A percentile compares a stretch with the other conserved stretches of the same genome.
Conservation (phyloP, 2,113 vertebrate genomes). For the Brachionichthys hirsutus region DNA sequence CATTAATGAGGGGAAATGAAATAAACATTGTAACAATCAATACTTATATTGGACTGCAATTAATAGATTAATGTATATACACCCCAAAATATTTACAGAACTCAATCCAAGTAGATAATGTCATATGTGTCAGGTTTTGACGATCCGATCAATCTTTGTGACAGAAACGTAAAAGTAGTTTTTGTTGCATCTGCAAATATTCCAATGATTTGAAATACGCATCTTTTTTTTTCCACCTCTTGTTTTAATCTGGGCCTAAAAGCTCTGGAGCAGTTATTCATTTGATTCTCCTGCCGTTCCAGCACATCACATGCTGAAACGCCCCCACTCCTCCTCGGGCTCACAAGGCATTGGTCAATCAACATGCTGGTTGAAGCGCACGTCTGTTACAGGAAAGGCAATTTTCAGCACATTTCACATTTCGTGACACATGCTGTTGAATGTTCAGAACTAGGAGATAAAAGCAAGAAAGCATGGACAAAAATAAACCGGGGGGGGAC, state of each 20-base stretch:
- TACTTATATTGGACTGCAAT: too few species aligned
- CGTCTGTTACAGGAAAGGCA: not conserved
- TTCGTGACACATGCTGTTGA: constrained; percentile 36
- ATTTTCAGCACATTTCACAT: constrained; percentile 21
- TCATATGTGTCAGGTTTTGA: too few species aligned
- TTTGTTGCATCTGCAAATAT: too few species aligned
- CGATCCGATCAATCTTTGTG: too few species aligned
- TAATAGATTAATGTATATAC: too few species aligned
- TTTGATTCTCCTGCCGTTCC: constrained; percentile 5
- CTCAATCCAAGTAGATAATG: too few species aligned
- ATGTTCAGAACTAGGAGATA: not conserved
- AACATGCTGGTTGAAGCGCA: not conserved
- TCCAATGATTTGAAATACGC: too few species aligned
- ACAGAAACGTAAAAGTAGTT: too few species aligned
- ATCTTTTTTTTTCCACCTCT: not conserved
- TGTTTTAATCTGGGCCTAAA: not conserved
- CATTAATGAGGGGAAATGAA: too few species aligned
- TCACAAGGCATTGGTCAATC: constrained; percentile 58
- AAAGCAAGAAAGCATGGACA: constrained; percentile 16
- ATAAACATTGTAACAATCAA: too few species aligned
- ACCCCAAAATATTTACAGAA: too few species aligned
- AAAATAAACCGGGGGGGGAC: not conserved
- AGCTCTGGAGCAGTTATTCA: not conserved
- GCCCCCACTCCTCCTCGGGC: not conserved
- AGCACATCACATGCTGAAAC: constrained; percentile 47